These are phyloP conservation scores for Mythimna impura DNA, from an alignment of 2,888 invertebrate species.

Conservation along the genomic window DNA sequence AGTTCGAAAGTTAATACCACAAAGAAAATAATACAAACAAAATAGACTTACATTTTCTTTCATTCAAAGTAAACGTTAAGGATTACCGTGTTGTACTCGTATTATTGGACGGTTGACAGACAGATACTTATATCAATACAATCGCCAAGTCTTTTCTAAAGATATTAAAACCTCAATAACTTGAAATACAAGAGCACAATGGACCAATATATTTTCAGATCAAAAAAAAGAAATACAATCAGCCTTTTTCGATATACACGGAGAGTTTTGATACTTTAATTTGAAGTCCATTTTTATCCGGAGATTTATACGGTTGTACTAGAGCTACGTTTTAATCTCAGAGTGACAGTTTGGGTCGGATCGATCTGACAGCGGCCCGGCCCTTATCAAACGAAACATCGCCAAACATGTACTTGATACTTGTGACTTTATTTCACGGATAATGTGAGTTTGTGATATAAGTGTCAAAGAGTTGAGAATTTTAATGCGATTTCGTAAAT, in stretches of 20 bases:
- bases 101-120: slow-evolving; percentile 25
- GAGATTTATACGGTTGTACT: slow-evolving; percentile 50
- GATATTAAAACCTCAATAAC: slow-evolving; percentile 21
- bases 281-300: slow-evolving; percentile 37
- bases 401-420: slow-evolving; percentile 53
- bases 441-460: slow-evolving; percentile 47
- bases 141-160: slow-evolving; percentile 12
- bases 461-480: slow-evolving; percentile 36
- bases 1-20: background rate
- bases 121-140: slow-evolving; percentile 5
- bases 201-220: slow-evolving; percentile 31
- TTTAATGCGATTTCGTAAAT: slow-evolving; percentile 35
- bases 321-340: slow-evolving; percentile 61
- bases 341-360: slow-evolving; percentile 58
- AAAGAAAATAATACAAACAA: background rate
- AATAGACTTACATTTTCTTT: background rate
- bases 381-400: slow-evolving; percentile 59
- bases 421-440: slow-evolving; percentile 48
- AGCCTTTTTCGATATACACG: slow-evolving; percentile 17
- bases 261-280: slow-evolving; percentile 47
- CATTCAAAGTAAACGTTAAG: background rate
- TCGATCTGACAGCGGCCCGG: slow-evolving; percentile 59
- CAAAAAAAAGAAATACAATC: slow-evolving; percentile 38
- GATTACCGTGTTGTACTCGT: background rate
- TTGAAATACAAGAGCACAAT: slow-evolving; percentile 14